phyloP scores from a whole-genome alignment of 2,888 invertebrate species.

The Margaritifera margaritifera region DNA sequence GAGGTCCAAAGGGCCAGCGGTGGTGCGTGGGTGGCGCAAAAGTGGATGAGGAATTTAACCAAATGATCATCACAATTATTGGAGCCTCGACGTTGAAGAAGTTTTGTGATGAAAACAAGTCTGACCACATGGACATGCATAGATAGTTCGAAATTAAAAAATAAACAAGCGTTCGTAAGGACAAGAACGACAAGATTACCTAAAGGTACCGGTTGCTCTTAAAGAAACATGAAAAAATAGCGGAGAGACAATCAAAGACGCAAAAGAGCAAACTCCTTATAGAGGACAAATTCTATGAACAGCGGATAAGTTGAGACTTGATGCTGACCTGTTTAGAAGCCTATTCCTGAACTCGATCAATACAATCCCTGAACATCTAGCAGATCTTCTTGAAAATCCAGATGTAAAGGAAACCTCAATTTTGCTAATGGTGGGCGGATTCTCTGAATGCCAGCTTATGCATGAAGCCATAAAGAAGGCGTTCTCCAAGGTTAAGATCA shows the following conservation, averaged over 20 bases:
- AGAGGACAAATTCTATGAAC: conserved; percentile 27
- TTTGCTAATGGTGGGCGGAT: conserved; percentile 43
- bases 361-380: conserved; percentile 28
- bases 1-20: conserved; percentile 2
- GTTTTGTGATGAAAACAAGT: conserved; percentile 1
- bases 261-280: conserved; percentile 22
- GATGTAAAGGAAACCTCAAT: conserved; percentile 21
- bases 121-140: conserved; percentile 6
- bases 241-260: conserved; percentile 16
- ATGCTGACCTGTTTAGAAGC: conserved; percentile 29
- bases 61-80: conserved; percentile 3
- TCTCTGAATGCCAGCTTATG: conserved; percentile 38
- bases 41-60: conserved; percentile 6
- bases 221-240: neutral
- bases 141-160: conserved; percentile 7
- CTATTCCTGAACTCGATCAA: conserved; percentile 28
- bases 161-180: neutral
- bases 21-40: conserved; percentile 8
- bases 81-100: conserved; percentile 3
- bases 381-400: conserved; percentile 22
- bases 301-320: conserved; percentile 39
- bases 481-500: conserved; percentile 22
- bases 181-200: neutral
- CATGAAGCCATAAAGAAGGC: conserved; percentile 27
- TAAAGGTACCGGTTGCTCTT: conserved; percentile 3